A percentile compares a stretch with the other conserved stretches of the same genome.
Conservation (phyloP, 92 coral and sea anemone genomes). For the Paramuricea clavata region DNA sequence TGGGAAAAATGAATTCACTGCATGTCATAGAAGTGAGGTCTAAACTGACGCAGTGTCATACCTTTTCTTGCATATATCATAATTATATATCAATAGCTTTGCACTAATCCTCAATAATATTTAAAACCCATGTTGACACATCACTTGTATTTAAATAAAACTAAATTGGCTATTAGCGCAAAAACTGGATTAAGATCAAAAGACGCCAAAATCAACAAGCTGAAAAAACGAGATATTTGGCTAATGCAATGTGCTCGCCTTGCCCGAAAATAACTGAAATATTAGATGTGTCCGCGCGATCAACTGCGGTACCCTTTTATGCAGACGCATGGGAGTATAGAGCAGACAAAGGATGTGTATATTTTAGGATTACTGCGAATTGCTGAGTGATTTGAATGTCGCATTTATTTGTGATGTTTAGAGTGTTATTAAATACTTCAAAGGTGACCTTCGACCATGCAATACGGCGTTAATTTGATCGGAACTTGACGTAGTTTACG, state of each 20-base stretch:
- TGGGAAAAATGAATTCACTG: neutral
- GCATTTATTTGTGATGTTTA: neutral
- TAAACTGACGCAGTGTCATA: neutral
- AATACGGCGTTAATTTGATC: neutral
- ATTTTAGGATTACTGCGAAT: neutral
- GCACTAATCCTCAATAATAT: neutral
- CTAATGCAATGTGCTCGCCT: neutral
- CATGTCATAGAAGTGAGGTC: constrained; percentile 5
- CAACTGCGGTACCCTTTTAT: constrained; percentile 1
- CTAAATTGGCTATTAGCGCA: constrained; percentile 28
- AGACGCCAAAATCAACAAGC: constrained; percentile 43
- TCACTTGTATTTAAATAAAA: constrained; percentile 1
- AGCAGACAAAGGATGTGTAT: constrained; percentile 1
- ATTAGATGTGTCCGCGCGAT: neutral
- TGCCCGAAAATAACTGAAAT: neutral
- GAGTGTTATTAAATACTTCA: neutral
- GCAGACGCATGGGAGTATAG: neutral
- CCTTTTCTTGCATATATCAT: neutral
- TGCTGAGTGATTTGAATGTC: constrained; percentile 11
- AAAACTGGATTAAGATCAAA: constrained; percentile 25
- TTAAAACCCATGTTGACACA: constrained; percentile 34
- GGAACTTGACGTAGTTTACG: neutral
- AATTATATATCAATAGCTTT: neutral
- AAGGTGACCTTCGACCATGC: neutral
- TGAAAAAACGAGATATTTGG: constrained; percentile 20